These are phyloP conservation scores for Onychostoma macrolepis DNA, from an alignment of 2,113 vertebrate species.

Conservation along the genomic window DNA sequence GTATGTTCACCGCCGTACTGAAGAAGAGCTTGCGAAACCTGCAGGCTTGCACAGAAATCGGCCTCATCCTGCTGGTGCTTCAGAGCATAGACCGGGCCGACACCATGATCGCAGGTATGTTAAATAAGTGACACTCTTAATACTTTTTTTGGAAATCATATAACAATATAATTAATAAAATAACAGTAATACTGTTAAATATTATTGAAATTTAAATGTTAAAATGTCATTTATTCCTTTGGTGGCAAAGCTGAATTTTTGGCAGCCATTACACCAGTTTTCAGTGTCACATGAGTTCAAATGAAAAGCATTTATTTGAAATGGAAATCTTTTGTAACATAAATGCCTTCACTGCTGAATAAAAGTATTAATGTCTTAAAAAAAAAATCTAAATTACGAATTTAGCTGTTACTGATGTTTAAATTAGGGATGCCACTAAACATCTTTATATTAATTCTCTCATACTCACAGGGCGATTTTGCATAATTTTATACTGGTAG, in stretches of 20 bases:
- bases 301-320: not conserved
- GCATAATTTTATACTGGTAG: not conserved
- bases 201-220: not conserved
- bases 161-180: not conserved
- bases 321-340: not conserved
- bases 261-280: no score
- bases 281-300: not conserved
- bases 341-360: not conserved
- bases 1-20: slow-evolving; percentile 95
- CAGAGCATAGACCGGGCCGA: slow-evolving; percentile 83
- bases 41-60: slow-evolving; percentile 89
- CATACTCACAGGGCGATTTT: not conserved
- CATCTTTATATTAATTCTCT: not conserved
- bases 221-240: not conserved
- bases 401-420: not conserved
- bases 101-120: slow-evolving; percentile 93
- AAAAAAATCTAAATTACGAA: not conserved
- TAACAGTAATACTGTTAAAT: not conserved
- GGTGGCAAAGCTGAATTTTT: not conserved
- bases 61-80: slow-evolving; percentile 89
- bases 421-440: not conserved
- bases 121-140: not conserved
- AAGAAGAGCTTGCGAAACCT: slow-evolving; percentile 97
- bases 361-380: not conserved
- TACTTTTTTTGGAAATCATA: not conserved